phyloP scores from a whole-genome alignment of 2,113 vertebrate genomes.

The Haplochromis burtoni region DNA sequence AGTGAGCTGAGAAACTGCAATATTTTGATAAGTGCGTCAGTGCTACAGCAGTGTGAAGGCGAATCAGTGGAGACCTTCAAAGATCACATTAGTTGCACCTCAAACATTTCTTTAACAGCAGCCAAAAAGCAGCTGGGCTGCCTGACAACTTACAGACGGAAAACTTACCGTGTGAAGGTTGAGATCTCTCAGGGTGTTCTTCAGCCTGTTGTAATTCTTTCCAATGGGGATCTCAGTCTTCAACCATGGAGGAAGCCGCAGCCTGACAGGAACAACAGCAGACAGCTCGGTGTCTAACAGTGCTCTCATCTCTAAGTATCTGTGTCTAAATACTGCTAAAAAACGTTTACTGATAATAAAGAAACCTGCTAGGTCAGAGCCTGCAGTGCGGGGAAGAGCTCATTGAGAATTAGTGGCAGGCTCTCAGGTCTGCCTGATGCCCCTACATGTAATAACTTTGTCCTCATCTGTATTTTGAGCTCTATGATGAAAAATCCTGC shows the following conservation, averaged over 20 bases:
- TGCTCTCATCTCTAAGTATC: neutral
- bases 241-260: constrained; percentile 92
- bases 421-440: neutral
- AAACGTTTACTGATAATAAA: neutral
- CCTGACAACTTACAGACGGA: neutral
- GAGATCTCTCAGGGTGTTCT: constrained; percentile 86
- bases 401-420: neutral
- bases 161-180: constrained; percentile 90
- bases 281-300: neutral
- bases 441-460: neutral
- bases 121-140: neutral
- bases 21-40: neutral
- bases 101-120: neutral
- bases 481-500: neutral
- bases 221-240: constrained; percentile 95
- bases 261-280: constrained; percentile 61
- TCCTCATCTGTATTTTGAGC: neutral
- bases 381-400: neutral
- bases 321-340: neutral
- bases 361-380: neutral
- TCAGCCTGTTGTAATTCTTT: constrained; percentile 92
- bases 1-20: neutral
- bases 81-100: neutral
- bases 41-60: neutral
- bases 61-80: neutral